phyloP scores from a whole-genome alignment of 2,888 invertebrate species.

The Drosophila kambysellisi region DNA sequence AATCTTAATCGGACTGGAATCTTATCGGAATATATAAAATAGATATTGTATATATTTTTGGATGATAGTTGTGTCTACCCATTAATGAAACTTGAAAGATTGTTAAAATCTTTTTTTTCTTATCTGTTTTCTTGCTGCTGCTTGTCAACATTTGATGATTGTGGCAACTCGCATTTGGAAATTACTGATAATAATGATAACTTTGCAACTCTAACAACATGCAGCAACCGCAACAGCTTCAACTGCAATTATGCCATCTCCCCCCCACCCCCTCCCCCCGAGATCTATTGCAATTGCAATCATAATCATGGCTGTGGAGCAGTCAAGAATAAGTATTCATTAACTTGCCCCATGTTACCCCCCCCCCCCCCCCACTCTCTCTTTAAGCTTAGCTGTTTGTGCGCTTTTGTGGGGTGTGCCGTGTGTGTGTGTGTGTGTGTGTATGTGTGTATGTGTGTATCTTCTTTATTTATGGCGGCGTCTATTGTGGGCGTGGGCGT shows the following conservation, averaged over 20 bases:
- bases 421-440: background rate
- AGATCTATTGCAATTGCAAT: constrained; percentile 27
- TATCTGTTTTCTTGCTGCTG: background rate
- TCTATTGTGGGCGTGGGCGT: constrained; percentile 31
- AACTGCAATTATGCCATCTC: constrained; percentile 18
- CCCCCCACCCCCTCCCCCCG: background rate
- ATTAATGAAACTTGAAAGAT: background rate
- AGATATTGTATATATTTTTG: background rate
- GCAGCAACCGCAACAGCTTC: constrained; percentile 23
- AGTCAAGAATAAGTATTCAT: constrained; percentile 27
- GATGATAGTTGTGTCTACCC: background rate
- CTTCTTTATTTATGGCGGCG: constrained; percentile 22
- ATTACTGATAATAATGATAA: constrained; percentile 33
- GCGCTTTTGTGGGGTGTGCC: constrained; percentile 51
- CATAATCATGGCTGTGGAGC: constrained; percentile 21
- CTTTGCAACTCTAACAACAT: background rate
- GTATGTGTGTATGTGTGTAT: background rate
- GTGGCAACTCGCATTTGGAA: background rate
- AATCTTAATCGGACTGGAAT: background rate
- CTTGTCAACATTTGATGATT: background rate
- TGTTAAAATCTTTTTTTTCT: background rate
- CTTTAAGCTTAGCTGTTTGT: constrained; percentile 32
- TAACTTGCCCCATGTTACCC: constrained; percentile 7
- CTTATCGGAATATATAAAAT: background rate
- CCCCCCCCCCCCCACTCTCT: background rate